These are phyloP conservation scores for Calameuta pallipes DNA, from an alignment of 2,888 invertebrate species.

Conservation along the genomic window DNA sequence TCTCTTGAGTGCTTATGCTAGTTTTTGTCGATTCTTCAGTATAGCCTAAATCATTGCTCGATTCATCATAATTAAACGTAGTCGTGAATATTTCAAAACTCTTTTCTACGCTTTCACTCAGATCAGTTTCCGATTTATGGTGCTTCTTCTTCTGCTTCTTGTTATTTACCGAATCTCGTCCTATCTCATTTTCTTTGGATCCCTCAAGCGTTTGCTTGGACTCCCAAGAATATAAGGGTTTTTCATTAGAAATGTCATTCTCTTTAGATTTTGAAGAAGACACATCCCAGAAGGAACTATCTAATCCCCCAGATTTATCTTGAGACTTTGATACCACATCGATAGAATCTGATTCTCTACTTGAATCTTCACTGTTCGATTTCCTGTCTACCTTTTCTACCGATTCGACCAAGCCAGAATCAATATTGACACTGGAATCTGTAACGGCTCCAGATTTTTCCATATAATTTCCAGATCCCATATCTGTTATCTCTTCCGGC, in stretches of 20 bases:
- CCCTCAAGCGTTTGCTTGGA: not conserved
- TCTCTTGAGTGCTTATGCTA: not conserved
- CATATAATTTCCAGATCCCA: not conserved
- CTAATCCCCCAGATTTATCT: not conserved
- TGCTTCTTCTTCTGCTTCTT: constrained; percentile 12
- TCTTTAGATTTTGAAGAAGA: constrained; percentile 5
- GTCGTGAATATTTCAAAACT: not conserved
- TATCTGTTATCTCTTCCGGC: not conserved
- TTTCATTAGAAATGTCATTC: not conserved
- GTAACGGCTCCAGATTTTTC: not conserved
- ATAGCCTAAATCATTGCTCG: not conserved
- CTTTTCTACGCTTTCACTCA: not conserved
- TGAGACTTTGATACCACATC: not conserved
- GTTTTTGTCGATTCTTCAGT: not conserved
- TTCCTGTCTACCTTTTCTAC: constrained; percentile 13
- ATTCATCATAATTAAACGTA: not conserved
- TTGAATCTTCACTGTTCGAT: not conserved
- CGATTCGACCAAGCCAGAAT: constrained; percentile 36
- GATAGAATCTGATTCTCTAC: not conserved
- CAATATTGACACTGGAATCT: constrained; percentile 19
- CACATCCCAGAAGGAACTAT: not conserved
- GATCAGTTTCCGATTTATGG: not conserved
- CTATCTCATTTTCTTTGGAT: not conserved
- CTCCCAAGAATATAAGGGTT: not conserved
- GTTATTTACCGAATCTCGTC: not conserved